Conservation (phyloP, 2,888 invertebrate genomes). For the Rhagium mordax region DNA sequence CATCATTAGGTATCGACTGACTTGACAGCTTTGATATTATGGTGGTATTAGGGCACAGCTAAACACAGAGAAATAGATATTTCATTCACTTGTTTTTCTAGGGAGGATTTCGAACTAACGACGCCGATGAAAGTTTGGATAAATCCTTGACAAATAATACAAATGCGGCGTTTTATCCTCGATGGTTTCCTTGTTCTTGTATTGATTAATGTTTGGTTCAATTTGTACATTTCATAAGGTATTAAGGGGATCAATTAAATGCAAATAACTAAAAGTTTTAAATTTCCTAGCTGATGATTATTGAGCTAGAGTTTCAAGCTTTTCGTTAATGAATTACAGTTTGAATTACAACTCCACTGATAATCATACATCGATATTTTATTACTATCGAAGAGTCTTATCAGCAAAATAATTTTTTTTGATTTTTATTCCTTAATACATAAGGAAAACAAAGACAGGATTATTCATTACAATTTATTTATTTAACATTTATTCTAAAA, state of each 20-base stretch:
- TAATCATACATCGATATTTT: no score
- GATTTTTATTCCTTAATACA: no score
- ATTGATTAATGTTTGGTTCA: conserved; percentile 24
- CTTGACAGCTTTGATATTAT: conserved; percentile 48
- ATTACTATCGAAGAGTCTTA: no score
- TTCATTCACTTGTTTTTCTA: conserved; percentile 47
- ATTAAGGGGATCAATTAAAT: background rate
- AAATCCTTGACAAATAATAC: conserved; percentile 44
- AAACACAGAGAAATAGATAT: conserved; percentile 43
- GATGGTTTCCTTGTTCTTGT: conserved; percentile 6
- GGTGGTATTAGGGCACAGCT: conserved; percentile 39
- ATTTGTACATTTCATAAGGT: background rate
- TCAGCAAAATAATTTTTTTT: no score
- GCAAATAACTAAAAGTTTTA: background rate
- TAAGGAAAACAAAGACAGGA: no score
- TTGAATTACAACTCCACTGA: no score
- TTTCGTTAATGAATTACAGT: no score
- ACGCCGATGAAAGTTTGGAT: conserved; percentile 41
- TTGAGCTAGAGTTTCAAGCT: no score
- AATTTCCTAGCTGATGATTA: no score
- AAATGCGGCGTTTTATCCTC: conserved; percentile 27
- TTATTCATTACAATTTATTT: no score
- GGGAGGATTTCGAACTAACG: conserved; percentile 42
- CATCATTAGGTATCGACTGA: conserved; percentile 54
- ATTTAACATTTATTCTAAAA: no score